Evolutionary conservation across 2,113 vertebrate genomes (phyloP).

Genomic region (Cyanoliseus patagonus): DNA sequence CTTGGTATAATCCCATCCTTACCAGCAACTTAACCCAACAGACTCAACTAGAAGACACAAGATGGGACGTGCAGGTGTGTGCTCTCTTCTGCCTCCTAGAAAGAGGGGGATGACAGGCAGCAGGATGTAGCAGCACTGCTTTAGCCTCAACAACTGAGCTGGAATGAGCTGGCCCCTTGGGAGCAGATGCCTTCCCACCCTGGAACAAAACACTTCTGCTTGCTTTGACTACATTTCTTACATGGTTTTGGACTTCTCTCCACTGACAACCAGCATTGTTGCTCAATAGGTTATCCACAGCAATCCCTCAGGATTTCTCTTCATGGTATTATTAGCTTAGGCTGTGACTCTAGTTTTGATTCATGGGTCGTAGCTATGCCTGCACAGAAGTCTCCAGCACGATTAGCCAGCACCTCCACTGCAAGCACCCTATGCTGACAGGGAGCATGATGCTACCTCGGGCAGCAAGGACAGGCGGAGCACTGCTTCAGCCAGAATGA

Average conservation of each 20-base stretch:
- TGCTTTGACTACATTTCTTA: not conserved
- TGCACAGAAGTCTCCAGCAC: not conserved
- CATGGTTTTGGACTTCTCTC: not conserved
- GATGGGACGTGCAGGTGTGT: not conserved
- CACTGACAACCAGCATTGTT: not conserved
- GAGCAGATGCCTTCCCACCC: not conserved
- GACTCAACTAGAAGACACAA: not conserved
- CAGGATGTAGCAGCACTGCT: not conserved
- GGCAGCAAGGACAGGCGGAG: not conserved
- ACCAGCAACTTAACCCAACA: not conserved
- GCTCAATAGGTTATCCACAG: not conserved
- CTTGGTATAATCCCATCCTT: not conserved
- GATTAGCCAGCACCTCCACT: not conserved
- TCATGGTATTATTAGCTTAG: not conserved
- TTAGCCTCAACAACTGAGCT: not conserved
- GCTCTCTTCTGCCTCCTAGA: not conserved
- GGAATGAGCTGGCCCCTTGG: not conserved
- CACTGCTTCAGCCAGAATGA: fast-evolving
- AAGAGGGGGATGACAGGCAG: not conserved
- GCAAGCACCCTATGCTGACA: fast-evolving
- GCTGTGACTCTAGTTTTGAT: not conserved
- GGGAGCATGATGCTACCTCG: not conserved
- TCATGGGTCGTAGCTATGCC: not conserved
- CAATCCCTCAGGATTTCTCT: not conserved
- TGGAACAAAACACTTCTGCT: not conserved